Conservation (phyloP, 2,888 invertebrate species). For the Ephialtes manifestator region DNA sequence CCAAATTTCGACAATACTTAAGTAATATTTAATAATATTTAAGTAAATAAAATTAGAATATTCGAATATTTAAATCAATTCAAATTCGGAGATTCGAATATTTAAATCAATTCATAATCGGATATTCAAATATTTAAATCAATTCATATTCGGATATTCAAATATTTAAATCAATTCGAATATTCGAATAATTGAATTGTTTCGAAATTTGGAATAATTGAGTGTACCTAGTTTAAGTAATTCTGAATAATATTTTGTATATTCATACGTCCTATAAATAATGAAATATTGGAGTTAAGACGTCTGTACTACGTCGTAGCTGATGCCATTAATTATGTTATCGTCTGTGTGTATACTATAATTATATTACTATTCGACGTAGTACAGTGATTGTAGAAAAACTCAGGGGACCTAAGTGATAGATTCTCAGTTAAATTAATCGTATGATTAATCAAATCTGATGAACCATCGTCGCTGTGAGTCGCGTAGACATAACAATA, state of each 20-base stretch:
- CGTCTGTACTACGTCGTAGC: background rate
- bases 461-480: background rate
- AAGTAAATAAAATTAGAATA: too few species aligned
- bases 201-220: background rate
- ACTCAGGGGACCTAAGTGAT: slow-evolving; percentile 36
- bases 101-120: too few species aligned
- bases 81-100: too few species aligned
- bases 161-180: background rate
- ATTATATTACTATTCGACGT: background rate
- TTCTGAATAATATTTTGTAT: background rate
- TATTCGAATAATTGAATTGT: too few species aligned
- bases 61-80: too few species aligned
- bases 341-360: slow-evolving; percentile 6
- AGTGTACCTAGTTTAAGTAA: background rate
- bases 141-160: background rate
- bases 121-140: background rate
- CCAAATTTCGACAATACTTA: too few species aligned
- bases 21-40: too few species aligned
- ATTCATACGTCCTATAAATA: slow-evolving; percentile 4
- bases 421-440: slow-evolving; percentile 6
- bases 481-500: background rate
- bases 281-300: background rate
- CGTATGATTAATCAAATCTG: background rate
- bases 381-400: slow-evolving; percentile 5
- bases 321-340: slow-evolving; percentile 43